Evolutionary conservation across 2,113 vertebrate species (phyloP).

Genomic region (Ciconia stormi): DNA sequence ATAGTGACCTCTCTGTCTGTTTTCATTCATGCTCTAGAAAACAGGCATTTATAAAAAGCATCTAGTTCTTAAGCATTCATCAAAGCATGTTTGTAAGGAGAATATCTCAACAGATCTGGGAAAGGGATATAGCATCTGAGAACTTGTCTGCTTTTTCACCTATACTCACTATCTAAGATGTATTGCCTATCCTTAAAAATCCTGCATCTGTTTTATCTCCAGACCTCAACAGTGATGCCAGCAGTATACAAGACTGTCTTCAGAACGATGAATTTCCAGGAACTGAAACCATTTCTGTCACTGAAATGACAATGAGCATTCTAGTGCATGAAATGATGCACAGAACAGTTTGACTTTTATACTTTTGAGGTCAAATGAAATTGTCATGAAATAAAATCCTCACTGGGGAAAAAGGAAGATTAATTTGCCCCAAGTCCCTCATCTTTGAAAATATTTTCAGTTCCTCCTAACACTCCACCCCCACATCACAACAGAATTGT

Average conservation of each 20-base stretch:
- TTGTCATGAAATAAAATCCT: neutral
- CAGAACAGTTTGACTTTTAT: neutral
- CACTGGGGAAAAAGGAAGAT: neutral
- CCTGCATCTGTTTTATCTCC: neutral
- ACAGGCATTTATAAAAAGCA: neutral
- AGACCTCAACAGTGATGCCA: neutral
- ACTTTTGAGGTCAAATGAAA: neutral
- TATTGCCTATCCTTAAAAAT: neutral
- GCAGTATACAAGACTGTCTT: neutral
- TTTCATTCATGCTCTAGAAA: neutral
- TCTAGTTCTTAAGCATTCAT: neutral
- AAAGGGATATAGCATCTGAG: neutral
- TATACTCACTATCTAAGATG: neutral
- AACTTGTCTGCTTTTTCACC: neutral
- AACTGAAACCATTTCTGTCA: neutral
- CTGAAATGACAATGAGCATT: neutral
- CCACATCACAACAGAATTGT: neutral
- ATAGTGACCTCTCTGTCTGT: neutral
- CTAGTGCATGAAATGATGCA: neutral
- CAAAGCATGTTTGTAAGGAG: neutral
- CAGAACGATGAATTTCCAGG: neutral
- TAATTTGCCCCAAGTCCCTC: neutral
- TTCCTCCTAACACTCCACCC: neutral
- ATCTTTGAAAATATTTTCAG: neutral
- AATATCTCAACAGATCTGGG: neutral